These are phyloP conservation scores for Pseudorasbora parva DNA, from an alignment of 2,113 vertebrate species.

Conservation along the genomic window DNA sequence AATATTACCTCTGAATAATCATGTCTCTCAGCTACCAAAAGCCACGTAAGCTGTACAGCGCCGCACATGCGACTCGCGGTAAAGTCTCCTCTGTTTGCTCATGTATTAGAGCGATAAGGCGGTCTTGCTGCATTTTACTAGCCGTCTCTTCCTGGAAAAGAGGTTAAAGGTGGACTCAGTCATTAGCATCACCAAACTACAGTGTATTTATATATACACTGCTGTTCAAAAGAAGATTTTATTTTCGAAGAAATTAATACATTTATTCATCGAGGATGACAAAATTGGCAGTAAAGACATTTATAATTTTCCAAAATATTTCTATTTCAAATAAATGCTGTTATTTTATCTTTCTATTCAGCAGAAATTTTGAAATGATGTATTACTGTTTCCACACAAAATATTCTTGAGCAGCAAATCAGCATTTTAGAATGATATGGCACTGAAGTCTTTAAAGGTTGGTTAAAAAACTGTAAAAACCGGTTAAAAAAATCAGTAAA, in stretches of 20 bases:
- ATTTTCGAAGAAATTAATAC: not conserved
- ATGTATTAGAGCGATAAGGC: conserved; percentile 70
- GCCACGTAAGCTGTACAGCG: conserved; percentile 62
- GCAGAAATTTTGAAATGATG: no score
- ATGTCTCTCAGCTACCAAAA: conserved; percentile 71
- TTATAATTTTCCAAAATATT: no score
- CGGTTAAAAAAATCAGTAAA: no score
- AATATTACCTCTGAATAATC: conserved; percentile 72
- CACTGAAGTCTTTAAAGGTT: no score
- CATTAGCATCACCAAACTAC: not conserved
- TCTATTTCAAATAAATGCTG: no score
- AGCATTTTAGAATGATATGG: no score
- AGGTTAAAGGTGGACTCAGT: conserved; percentile 48
- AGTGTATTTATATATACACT: not conserved
- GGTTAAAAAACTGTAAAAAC: no score
- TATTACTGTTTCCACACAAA: no score
- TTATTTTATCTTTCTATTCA: no score
- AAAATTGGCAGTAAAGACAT: not conserved
- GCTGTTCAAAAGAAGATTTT: not conserved
- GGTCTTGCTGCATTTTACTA: conserved; percentile 45
- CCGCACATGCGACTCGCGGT: conserved; percentile 58
- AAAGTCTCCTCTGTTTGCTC: conserved; percentile 75
- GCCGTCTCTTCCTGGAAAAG: conserved; percentile 45
- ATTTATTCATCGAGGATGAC: not conserved
- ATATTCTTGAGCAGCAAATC: no score